phyloP scores from a whole-genome alignment of 1,140 invertebrate species.

The Panulirus ornatus region DNA sequence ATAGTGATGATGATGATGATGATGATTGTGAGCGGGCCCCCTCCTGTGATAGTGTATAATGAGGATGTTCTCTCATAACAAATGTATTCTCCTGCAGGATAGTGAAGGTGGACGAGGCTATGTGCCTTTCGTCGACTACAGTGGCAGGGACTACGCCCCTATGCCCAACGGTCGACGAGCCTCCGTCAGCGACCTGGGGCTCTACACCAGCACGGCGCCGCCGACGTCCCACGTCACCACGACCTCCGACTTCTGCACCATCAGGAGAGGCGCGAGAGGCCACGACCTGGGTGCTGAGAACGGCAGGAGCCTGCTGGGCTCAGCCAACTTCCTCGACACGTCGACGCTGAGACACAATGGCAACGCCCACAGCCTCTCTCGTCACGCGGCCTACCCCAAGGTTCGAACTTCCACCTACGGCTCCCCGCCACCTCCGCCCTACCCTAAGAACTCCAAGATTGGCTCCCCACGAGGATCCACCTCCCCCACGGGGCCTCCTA shows the following conservation, averaged over 20 bases:
- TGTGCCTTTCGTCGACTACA: constrained; percentile 63
- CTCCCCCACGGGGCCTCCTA: constrained; percentile 10
- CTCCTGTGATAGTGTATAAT: no score
- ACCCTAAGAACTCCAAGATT: constrained; percentile 48
- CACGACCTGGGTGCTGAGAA: constrained; percentile 22
- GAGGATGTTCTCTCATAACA: no score
- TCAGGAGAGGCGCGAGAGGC: constrained; percentile 48
- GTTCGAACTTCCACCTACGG: constrained; percentile 25
- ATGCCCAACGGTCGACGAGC: constrained; percentile 57
- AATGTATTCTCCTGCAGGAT: constrained; percentile 26
- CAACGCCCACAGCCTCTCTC: constrained; percentile 47
- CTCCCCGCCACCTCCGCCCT: constrained; percentile 48
- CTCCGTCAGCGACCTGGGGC: constrained; percentile 58
- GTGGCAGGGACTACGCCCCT: constrained; percentile 56
- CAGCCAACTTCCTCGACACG: constrained; percentile 32
- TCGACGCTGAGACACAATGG: constrained; percentile 48
- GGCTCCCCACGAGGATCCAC: constrained; percentile 31
- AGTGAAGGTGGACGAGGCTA: constrained; percentile 50
- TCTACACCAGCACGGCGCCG: constrained; percentile 1
- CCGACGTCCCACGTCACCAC: background rate
- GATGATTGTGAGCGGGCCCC: no score
- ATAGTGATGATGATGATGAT: no score
- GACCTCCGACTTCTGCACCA: constrained; percentile 54
- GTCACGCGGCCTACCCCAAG: constrained; percentile 48
- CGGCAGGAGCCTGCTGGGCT: background rate